Evolutionary conservation across 2,888 invertebrate species (phyloP).

Genomic region (Megastigmus dorsalis): DNA sequence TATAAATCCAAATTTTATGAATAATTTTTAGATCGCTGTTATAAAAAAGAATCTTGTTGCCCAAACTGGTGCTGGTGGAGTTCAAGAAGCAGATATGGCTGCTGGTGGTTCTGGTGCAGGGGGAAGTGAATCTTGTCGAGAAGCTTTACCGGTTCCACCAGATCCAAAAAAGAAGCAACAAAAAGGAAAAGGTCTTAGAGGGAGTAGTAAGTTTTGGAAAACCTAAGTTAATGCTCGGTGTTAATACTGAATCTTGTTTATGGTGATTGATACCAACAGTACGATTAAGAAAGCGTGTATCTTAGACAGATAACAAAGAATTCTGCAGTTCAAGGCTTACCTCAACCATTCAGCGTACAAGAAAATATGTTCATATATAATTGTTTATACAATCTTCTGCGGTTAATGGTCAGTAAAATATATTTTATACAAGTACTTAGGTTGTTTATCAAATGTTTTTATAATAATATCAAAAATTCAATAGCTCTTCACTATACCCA

Average conservation of each 20-base stretch:
- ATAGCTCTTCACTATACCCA: not conserved
- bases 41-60: constrained; percentile 92
- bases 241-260: constrained; percentile 7
- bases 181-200: constrained; percentile 82
- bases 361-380: not conserved
- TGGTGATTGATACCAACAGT: constrained; percentile 6
- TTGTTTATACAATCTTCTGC: not conserved
- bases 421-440: constrained; percentile 25
- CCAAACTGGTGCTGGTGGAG: constrained; percentile 79
- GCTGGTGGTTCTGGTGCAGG: constrained; percentile 83
- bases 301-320: constrained; percentile 32
- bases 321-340: constrained; percentile 21
- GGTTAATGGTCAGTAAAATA: constrained; percentile 18
- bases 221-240: constrained; percentile 13
- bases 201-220: constrained; percentile 83
- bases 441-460: constrained; percentile 28
- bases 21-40: constrained; percentile 81
- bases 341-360: not conserved
- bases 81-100: constrained; percentile 88
- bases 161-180: constrained; percentile 77
- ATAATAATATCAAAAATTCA: constrained; percentile 3
- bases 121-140: constrained; percentile 77
- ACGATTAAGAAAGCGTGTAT: constrained; percentile 16
- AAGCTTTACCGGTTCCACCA: constrained; percentile 70
- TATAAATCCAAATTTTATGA: too few species aligned